phyloP scores from a whole-genome alignment of 2,113 vertebrate species.

The Gallinago jamesoni region DNA sequence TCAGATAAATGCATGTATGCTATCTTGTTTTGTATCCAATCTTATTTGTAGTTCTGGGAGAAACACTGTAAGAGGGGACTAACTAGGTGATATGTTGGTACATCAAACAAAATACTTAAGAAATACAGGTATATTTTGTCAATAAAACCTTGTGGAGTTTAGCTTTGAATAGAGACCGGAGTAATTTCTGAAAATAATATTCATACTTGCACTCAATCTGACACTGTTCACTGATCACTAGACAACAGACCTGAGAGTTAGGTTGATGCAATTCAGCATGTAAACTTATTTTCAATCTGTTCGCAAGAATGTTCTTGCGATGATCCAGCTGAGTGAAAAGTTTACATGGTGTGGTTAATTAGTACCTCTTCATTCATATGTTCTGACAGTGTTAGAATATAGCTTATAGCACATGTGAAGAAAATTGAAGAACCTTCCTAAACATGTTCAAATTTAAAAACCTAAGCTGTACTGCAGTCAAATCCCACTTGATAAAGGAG shows the following conservation, averaged over 20 bases:
- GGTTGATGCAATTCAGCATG: background rate
- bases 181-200: background rate
- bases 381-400: background rate
- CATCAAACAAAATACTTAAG: background rate
- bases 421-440: background rate
- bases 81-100: background rate
- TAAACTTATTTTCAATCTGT: background rate
- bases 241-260: background rate
- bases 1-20: background rate
- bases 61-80: background rate
- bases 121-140: background rate
- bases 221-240: background rate
- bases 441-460: background rate
- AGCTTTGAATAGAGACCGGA: background rate
- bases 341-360: background rate
- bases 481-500: background rate
- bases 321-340: background rate
- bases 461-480: background rate
- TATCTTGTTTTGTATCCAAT: background rate
- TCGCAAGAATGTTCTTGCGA: background rate
- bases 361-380: background rate
- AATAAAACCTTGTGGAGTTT: background rate
- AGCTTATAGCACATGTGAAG: background rate
- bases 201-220: background rate
- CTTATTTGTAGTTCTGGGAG: background rate